phyloP scores from a whole-genome alignment of 2,888 invertebrate genomes.

The Diachrysia chrysitis region DNA sequence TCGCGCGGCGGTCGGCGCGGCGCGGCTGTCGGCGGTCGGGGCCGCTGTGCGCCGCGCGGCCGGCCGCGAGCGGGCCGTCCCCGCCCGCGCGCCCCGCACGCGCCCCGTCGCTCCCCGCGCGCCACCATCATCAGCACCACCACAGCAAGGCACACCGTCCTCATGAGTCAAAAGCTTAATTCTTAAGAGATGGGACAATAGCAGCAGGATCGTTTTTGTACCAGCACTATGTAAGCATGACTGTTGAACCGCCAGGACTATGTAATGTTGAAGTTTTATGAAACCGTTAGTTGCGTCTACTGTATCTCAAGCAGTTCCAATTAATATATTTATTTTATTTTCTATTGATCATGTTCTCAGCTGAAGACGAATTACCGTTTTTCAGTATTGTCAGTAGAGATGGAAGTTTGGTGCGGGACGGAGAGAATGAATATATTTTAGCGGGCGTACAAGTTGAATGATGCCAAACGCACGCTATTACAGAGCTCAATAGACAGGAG shows the following conservation, averaged over 20 bases:
- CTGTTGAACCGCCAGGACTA: too few relatives aligned
- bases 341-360: too few relatives aligned
- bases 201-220: background rate
- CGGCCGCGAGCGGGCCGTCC: constrained; percentile 15
- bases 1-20: background rate
- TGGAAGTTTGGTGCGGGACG: too few relatives aligned
- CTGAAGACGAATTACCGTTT: too few relatives aligned
- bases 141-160: background rate
- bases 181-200: background rate
- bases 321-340: too few relatives aligned
- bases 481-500: background rate
- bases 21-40: constrained; percentile 31
- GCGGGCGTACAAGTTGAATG: background rate
- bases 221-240: too few relatives aligned
- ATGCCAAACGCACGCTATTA: background rate
- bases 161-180: background rate
- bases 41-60: constrained; percentile 27
- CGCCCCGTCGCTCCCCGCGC: background rate
- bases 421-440: background rate
- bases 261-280: too few relatives aligned
- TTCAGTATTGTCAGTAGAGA: too few relatives aligned
- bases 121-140: constrained; percentile 4
- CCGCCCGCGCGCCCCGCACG: background rate
- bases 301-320: too few relatives aligned
- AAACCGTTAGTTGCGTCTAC: too few relatives aligned